These are phyloP conservation scores for Sialia sialis DNA, from an alignment of 2,113 vertebrate genomes.

Conservation along the genomic window DNA sequence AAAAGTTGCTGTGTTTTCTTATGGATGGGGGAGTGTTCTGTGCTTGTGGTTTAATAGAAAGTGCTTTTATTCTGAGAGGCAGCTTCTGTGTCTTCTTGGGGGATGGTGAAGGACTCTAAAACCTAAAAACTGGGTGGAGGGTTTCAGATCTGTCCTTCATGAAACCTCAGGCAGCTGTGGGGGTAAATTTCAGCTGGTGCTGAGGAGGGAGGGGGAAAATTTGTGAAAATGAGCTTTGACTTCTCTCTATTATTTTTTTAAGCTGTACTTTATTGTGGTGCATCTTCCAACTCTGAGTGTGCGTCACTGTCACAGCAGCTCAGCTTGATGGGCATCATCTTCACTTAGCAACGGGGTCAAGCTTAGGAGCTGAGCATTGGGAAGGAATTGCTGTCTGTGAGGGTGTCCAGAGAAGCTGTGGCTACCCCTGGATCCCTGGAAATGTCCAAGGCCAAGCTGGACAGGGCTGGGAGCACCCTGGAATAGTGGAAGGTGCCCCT, in stretches of 20 bases:
- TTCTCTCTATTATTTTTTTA: neutral
- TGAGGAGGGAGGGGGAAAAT: neutral
- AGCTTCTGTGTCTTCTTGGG: neutral
- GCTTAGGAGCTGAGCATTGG: neutral
- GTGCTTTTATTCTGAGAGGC: neutral
- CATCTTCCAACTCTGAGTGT: rapidly evolving
- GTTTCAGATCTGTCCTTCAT: neutral
- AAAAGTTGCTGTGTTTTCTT: neutral
- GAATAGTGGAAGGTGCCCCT: rapidly evolving
- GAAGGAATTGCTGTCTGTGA: neutral
- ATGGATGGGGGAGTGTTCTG: rapidly evolving
- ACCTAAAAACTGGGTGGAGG: neutral
- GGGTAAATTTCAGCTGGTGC: neutral
- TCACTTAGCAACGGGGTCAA: neutral
- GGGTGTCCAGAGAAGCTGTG: neutral
- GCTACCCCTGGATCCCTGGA: neutral
- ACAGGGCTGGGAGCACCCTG: rapidly evolving
- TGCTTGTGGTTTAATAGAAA: neutral
- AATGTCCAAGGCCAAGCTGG: rapidly evolving
- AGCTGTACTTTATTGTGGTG: neutral
- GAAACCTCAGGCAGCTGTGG: too few species aligned
- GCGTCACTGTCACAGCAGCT: neutral
- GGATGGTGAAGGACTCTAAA: neutral
- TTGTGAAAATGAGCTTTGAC: neutral
- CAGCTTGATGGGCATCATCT: neutral